A percentile compares a stretch with the other conserved stretches of the same genome.
These are phyloP conservation scores for Morelia viridis DNA, from an alignment of 2,797 vertebrate genomes.

Conservation along the genomic window DNA sequence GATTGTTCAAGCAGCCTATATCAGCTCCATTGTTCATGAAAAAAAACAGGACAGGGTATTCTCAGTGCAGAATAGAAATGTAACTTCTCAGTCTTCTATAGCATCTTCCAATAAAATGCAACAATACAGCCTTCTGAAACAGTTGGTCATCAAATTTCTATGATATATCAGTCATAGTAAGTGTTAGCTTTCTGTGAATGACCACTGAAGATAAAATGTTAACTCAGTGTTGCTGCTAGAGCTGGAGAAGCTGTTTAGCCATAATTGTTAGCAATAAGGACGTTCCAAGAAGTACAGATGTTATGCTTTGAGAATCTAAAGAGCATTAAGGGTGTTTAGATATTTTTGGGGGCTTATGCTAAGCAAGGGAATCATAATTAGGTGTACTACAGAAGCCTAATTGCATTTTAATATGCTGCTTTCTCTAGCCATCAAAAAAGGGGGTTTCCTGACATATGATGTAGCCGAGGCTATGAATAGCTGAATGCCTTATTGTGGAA, in stretches of 20 bases:
- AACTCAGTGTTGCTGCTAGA: not conserved
- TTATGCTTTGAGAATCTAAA: conserved; percentile 12
- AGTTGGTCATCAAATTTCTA: conserved; percentile 3
- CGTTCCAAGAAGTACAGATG: not conserved
- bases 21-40: not conserved
- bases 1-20: not conserved
- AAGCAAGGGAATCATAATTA: conserved; percentile 2
- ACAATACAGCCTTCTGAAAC: not conserved
- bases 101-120: conserved; percentile 11
- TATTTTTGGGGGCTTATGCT: not conserved
- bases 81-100: not conserved
- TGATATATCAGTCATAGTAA: conserved; percentile 12
- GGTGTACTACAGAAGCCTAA: not conserved
- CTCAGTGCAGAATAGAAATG: not conserved
- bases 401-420: not conserved
- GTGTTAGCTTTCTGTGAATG: conserved; percentile 10
- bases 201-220: conserved; percentile 3
- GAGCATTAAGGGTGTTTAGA: not conserved
- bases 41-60: not conserved
- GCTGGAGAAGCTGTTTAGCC: not conserved
- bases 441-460: not conserved
- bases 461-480: not conserved
- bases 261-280: not conserved
- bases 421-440: not conserved
- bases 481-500: not conserved